Percentiles rank a stretch among this genome's conserved stretches.
Conservation (phyloP, 1,140 invertebrate species). For the Lasioglossum baleicum region DNA sequence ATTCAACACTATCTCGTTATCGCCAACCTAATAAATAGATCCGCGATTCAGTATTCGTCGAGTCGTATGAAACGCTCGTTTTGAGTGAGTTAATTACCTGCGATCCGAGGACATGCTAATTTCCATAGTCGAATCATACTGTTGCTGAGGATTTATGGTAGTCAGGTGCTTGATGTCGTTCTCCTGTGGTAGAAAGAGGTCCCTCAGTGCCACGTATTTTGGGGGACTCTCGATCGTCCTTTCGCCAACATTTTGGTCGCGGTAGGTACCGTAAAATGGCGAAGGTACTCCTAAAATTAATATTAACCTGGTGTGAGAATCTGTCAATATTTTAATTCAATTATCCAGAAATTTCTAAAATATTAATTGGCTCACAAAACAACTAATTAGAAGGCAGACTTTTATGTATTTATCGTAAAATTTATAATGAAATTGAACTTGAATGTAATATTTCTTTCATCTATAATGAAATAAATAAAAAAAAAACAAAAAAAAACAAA, state of each 20-base stretch:
- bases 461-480: too few relatives aligned
- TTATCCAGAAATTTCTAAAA: not conserved
- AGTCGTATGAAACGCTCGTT: not conserved
- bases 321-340: not conserved
- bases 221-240: slow-evolving; percentile 51
- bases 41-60: too few relatives aligned
- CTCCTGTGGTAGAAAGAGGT: slow-evolving; percentile 64
- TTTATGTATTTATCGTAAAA: too few relatives aligned
- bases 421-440: too few relatives aligned
- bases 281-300: slow-evolving; percentile 52
- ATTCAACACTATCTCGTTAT: too few relatives aligned
- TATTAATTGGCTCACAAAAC: too few relatives aligned
- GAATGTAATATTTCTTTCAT: too few relatives aligned
- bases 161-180: slow-evolving; percentile 20
- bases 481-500: too few relatives aligned
- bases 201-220: slow-evolving; percentile 70
- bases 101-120: not conserved
- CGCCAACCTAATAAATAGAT: too few relatives aligned
- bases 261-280: slow-evolving; percentile 21
- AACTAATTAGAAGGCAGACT: too few relatives aligned
- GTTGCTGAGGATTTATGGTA: slow-evolving; percentile 29
- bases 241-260: slow-evolving; percentile 48
- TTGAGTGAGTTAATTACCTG: slow-evolving; percentile 27
- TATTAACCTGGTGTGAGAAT: too few relatives aligned
- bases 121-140: slow-evolving; percentile 19